phyloP scores from a whole-genome alignment of 2,113 vertebrate genomes.

The Furnarius figulus region DNA sequence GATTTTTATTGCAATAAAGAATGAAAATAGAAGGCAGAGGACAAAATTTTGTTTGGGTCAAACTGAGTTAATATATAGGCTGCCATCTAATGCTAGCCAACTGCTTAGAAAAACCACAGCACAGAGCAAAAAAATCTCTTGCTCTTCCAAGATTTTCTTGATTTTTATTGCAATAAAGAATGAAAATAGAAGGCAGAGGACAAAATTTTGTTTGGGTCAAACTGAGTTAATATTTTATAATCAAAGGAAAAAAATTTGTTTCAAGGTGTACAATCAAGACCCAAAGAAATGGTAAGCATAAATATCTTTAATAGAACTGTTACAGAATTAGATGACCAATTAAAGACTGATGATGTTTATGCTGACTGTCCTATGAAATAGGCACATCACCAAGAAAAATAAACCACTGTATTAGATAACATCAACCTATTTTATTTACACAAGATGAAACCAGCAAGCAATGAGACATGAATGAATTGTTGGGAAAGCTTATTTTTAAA shows the following conservation, averaged over 20 bases:
- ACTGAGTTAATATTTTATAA: background rate
- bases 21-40: background rate
- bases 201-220: background rate
- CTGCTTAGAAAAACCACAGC: background rate
- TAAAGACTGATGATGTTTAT: background rate
- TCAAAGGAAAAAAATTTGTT: background rate
- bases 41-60: background rate
- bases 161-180: background rate
- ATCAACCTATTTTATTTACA: background rate
- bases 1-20: background rate
- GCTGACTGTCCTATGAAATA: background rate
- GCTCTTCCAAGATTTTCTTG: background rate
- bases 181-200: background rate
- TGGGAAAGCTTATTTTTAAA: background rate
- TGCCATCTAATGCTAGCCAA: background rate
- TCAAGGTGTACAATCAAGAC: conserved; percentile 50
- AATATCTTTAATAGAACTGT: background rate
- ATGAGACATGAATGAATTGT: background rate
- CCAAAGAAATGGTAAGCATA: background rate
- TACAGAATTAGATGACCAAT: background rate
- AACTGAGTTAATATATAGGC: background rate
- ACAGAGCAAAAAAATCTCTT: background rate
- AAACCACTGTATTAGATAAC: background rate
- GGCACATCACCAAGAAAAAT: background rate
- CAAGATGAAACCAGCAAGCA: background rate